Base-by-base conservation (phyloP, 2,113 vertebrate genomes). In the Ameiurus melas region DNA sequence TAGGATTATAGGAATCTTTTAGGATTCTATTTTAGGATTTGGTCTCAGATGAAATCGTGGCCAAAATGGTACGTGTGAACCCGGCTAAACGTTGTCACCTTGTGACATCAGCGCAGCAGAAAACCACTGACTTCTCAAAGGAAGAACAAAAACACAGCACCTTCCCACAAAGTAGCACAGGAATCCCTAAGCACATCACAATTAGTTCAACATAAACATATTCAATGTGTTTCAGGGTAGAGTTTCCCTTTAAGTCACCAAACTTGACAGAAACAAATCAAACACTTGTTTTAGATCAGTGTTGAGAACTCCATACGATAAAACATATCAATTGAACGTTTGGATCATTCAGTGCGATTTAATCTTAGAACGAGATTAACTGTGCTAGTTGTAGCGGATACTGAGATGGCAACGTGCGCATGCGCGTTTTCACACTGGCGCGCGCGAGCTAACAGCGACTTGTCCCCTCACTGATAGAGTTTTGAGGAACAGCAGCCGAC, bases 401-500 rank as follows among this genome's bases (percentile, higher is more conserved):
- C 12, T 17, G 0, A 17, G 33, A 8, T 25, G 58, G 9, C 12
- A 55, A 83, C 4, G 1, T 1, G 43, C 83, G 83, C 83, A 85
- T 85, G 83, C 83, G 83, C 64, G 55, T 4, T 4, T 68, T 39
- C 10, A 2, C 22, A 27, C 1, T 8, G 14, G 33, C 8, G 57
- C 80, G 30, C 58, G 22, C 57, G 33, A 6, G 83, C 20, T 55
- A 36, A 25, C 68, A 58, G 53, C 30, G 66, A 13, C 47, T 85
- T 36, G 84, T 85, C 51, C 5, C 53, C 83, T n/a, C 53, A 39
- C 53, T 75, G 68, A 60, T 51, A 77, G 22, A 47, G 84, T 62
- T 77, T 83, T 79, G 20, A 83, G 80, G 33, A 43, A 39, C 70
- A 58, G 84, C 53, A 62, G 71, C 43, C n/a, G 57, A 33, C 25